phyloP scores from a whole-genome alignment of 2,888 invertebrate species.

The Microctonus aethiopoides region DNA sequence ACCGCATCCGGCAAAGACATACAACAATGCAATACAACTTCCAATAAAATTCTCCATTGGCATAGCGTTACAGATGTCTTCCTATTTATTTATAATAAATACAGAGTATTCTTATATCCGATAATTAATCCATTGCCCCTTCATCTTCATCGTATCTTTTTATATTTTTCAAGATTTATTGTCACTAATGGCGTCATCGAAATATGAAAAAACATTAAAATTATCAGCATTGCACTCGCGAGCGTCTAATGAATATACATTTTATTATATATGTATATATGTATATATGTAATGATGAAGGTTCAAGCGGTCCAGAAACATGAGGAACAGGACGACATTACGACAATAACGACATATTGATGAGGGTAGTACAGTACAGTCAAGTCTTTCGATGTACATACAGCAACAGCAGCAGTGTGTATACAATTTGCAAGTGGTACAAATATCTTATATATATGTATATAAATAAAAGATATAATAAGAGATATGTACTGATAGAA shows the following conservation, averaged over 20 bases:
- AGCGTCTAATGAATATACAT: neutral
- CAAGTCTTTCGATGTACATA: too few species aligned
- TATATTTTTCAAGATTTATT: neutral
- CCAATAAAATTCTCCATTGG: slow-evolving; percentile 20
- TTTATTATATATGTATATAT: too few species aligned
- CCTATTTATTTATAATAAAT: neutral
- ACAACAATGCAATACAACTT: slow-evolving; percentile 6
- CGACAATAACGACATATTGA: slow-evolving; percentile 13
- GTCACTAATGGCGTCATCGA: slow-evolving; percentile 9
- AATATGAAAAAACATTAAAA: slow-evolving; percentile 6
- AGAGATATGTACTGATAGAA: too few species aligned
- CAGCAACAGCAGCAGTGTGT: too few species aligned
- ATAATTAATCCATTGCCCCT: slow-evolving; percentile 5
- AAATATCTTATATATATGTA: too few species aligned
- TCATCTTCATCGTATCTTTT: slow-evolving; percentile 1
- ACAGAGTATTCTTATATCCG: neutral
- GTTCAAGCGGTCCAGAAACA: neutral
- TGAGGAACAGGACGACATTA: neutral
- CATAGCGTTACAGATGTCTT: neutral
- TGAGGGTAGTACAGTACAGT: slow-evolving; percentile 3
- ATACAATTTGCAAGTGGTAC: too few species aligned
- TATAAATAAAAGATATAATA: too few species aligned
- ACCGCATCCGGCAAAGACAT: neutral
- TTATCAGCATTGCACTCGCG: neutral
- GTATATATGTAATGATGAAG: too few species aligned